Evolutionary conservation across 1,140 invertebrate species (phyloP).

Genomic region (Physella acuta): DNA sequence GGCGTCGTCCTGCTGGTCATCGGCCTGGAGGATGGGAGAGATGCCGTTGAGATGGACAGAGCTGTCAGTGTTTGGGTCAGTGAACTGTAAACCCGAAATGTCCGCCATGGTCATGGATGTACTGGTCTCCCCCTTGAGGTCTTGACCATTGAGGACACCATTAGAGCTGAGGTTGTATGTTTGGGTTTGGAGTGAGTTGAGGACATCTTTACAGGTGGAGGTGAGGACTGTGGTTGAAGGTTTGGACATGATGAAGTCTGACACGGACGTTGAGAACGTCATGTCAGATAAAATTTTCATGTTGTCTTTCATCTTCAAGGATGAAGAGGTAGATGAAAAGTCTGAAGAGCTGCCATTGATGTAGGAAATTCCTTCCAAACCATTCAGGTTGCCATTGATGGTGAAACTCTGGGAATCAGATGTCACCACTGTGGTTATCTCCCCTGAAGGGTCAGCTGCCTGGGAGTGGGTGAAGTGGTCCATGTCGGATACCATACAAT

Average conservation of each 20-base stretch:
- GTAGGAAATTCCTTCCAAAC: not conserved
- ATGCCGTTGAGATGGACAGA: not conserved
- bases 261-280: not conserved
- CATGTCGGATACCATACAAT: not conserved
- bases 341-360: constrained; percentile 15
- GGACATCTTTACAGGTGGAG: constrained; percentile 3
- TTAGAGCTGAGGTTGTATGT: not conserved
- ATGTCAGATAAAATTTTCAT: not conserved
- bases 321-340: not conserved
- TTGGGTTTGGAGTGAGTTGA: not conserved
- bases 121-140: not conserved
- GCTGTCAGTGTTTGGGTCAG: not conserved
- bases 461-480: not conserved
- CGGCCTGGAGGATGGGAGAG: not conserved
- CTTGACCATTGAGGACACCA: not conserved
- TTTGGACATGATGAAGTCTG: not conserved
- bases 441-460: not conserved
- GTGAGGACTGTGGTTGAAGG: not conserved
- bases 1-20: constrained; percentile 1
- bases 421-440: not conserved
- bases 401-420: not conserved
- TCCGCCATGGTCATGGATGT: not conserved
- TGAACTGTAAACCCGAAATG: constrained; percentile 1
- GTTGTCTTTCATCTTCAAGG: not conserved
- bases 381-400: not conserved